Percentiles rank a stretch among this genome's conserved stretches.
Evolutionary conservation across 2,888 invertebrate genomes (phyloP).

Genomic region (Eurytoma adleriae): DNA sequence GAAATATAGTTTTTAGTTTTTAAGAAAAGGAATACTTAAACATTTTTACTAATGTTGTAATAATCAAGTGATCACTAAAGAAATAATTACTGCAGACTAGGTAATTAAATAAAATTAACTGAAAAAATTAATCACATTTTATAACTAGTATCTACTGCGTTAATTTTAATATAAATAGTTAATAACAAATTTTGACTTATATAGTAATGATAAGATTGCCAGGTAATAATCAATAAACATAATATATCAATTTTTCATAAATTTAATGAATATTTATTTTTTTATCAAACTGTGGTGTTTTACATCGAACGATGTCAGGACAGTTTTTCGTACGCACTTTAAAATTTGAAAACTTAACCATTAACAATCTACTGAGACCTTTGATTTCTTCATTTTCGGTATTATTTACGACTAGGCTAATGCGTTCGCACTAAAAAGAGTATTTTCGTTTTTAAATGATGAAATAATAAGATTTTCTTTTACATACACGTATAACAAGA

Average conservation of each 20-base stretch:
- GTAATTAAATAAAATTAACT: too few species aligned
- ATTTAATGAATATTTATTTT: constrained; percentile 43
- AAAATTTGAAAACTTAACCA: constrained; percentile 53
- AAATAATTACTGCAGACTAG: too few species aligned
- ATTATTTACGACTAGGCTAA: constrained; percentile 50
- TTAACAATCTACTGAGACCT: constrained; percentile 50
- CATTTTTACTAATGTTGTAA: too few species aligned
- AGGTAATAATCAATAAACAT: too few species aligned
- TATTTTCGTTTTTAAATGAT: constrained; percentile 26
- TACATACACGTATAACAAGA: constrained; percentile 3
- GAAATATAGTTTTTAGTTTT: too few species aligned
- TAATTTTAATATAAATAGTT: too few species aligned
- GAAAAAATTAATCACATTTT: too few species aligned
- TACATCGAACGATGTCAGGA: constrained; percentile 37
- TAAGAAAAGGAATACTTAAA: too few species aligned
- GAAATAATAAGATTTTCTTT: constrained; percentile 11
- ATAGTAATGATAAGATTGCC: too few species aligned
- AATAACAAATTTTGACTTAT: too few species aligned
- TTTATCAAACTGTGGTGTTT: constrained; percentile 29
- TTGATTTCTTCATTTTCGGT: constrained; percentile 28
- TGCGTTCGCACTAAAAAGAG: constrained; percentile 33
- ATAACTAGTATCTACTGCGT: too few species aligned
- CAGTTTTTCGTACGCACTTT: constrained; percentile 20
- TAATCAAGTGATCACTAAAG: too few species aligned
- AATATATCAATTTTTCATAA: not conserved